Evolutionary conservation across 2,888 invertebrate genomes (phyloP).

Genomic region (Diaprepes abbreviatus): DNA sequence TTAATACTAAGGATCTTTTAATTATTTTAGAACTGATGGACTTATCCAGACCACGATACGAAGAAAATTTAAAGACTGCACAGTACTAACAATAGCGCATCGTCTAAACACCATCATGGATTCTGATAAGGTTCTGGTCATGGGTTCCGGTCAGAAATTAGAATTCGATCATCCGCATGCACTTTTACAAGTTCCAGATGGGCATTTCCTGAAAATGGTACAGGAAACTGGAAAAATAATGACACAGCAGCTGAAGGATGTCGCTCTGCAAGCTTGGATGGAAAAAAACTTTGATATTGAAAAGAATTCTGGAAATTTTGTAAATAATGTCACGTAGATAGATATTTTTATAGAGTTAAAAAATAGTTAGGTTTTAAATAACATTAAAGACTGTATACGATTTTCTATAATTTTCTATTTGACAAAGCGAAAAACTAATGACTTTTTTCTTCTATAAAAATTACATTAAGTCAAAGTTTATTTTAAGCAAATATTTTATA

Average conservation of each 20-base stretch:
- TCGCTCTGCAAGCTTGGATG: conserved; percentile 51
- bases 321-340: no score
- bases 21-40: conserved; percentile 72
- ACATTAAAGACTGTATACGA: no score
- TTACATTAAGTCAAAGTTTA: no score
- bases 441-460: no score
- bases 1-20: no score
- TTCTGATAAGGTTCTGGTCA: conserved; percentile 83
- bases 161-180: conserved; percentile 85
- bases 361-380: no score
- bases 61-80: conserved; percentile 80
- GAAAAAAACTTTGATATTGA: background rate
- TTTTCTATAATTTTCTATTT: no score
- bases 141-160: conserved; percentile 81
- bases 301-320: no score
- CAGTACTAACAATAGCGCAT: conserved; percentile 87
- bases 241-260: conserved; percentile 57
- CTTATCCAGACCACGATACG: conserved; percentile 84
- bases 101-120: conserved; percentile 89
- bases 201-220: conserved; percentile 77
- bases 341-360: no score
- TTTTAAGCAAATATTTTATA: no score
- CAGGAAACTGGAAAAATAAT: conserved; percentile 75
- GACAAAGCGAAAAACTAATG: no score
- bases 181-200: conserved; percentile 73